Conservation (phyloP, 1,140 invertebrate genomes). For the Bombus pascuorum region DNA sequence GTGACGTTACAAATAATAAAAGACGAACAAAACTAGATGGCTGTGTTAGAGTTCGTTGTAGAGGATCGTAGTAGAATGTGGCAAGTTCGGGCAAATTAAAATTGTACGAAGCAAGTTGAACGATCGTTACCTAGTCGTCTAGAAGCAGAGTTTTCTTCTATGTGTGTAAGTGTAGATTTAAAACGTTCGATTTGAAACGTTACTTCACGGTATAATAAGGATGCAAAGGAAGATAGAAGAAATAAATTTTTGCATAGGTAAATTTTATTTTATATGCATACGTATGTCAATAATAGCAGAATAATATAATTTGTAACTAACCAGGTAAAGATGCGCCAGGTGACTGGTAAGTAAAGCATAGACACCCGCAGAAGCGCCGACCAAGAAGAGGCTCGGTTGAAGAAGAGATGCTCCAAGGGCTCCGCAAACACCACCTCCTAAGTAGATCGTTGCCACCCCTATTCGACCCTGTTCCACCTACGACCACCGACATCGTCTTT, state of each 20-base stretch:
- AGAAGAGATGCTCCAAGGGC: constrained; percentile 90
- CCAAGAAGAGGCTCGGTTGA: constrained; percentile 90
- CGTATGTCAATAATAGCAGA: background rate
- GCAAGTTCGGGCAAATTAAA: background rate
- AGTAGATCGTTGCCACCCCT: constrained; percentile 88
- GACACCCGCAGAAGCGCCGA: constrained; percentile 96
- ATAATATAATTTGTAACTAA: constrained; percentile 79
- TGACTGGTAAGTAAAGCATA: constrained; percentile 96
- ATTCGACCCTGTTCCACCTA: constrained; percentile 93
- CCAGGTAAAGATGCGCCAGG: constrained; percentile 93
- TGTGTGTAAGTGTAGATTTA: background rate
- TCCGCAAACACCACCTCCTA: constrained; percentile 87
- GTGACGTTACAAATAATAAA: background rate
- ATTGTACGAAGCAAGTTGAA: background rate
- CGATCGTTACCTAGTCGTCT: background rate
- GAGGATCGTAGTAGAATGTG: background rate
- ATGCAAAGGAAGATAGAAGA: background rate
- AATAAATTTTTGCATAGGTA: background rate
- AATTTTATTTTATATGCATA: background rate
- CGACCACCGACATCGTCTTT: background rate
- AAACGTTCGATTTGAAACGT: background rate
- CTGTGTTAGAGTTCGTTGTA: no score
- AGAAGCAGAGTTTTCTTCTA: background rate
- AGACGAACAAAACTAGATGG: background rate
- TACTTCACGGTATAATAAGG: background rate